Base-by-base conservation (phyloP, 2,888 invertebrate genomes). In the Stramonita haemastoma region DNA sequence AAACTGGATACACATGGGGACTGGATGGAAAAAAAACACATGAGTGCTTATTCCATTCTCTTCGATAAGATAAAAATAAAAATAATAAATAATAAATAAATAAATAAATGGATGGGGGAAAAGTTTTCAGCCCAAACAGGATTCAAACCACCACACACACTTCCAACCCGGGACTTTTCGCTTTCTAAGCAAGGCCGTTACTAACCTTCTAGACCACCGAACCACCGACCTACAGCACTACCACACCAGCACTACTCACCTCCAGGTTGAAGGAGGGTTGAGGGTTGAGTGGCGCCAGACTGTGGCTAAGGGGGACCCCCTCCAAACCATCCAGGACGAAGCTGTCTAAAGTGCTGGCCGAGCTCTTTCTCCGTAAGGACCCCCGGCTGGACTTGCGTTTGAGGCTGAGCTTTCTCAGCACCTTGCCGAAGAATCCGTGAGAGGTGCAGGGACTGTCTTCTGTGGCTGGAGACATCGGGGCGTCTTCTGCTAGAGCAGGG, bases 201-300 rank as follows among this genome's bases (percentile, higher is more conserved):
- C n/a, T n/a, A n/a, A n/a, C n/a, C 60, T 60, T 60, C 60, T 15
- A 19, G 13, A 15, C 60, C 13, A 60, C 11, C 15, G 17, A n/a
- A 79, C n/a, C 19, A 15, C 56, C 4, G 79, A 79, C 32, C 79
- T 15, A 79, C n/a, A 79, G 29, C n/a, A 29, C 0, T 17, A n/a
- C 8, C 34, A 81, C 46, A 83, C 22, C 46, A 46, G 46, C n/a
- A 32, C 8, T 32, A 56, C 89, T 70, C 83, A 89, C 89, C 89
- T 89, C 89, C 8, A 84, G 73, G 73, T 89, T 89, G 85, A 89
- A 89, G 85, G 85, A 89, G 29, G 89, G 83, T n/a, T 60, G 88
- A 26, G 17, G 66, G 66, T 66, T 81, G 34, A 81, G 70, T 66
- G n/a, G 73, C 1, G 89, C 29, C 32, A 89, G 11, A 36, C 85